Evolutionary conservation across 2,797 vertebrate species (phyloP).

Genomic region (Anguilla anguilla): DNA sequence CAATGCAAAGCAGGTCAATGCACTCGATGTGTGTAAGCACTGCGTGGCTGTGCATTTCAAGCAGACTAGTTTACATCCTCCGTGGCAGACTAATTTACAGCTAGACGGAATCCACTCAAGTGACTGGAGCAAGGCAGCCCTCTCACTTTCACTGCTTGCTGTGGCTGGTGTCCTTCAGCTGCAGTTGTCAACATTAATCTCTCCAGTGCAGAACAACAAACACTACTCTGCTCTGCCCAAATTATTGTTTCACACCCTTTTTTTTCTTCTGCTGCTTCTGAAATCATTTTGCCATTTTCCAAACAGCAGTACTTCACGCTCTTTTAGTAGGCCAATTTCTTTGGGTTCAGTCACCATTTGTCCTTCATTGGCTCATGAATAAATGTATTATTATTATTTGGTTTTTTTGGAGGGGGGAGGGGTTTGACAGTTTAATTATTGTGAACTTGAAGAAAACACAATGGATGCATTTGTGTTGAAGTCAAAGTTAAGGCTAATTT

Average conservation of each 20-base stretch:
- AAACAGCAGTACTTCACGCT: too few relatives aligned
- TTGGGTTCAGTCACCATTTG: background rate
- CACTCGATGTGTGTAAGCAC: background rate
- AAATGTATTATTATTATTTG: background rate
- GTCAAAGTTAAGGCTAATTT: too few relatives aligned
- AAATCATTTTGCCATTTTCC: background rate
- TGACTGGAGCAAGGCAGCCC: conserved; percentile 10
- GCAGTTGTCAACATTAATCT: background rate
- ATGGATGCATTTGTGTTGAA: too few relatives aligned
- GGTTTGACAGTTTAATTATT: too few relatives aligned
- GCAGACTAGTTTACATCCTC: conserved; percentile 19
- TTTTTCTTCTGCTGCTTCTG: background rate
- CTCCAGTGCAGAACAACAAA: background rate
- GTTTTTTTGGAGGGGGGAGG: too few relatives aligned
- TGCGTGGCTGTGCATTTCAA: background rate
- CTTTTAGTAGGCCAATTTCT: background rate
- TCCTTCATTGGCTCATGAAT: background rate
- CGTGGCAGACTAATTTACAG: conserved; percentile 17
- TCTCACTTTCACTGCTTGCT: conserved; percentile 10
- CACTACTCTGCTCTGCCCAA: background rate
- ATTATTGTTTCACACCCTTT: background rate
- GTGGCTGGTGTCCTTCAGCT: background rate
- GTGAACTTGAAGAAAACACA: too few relatives aligned
- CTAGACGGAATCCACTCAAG: conserved; percentile 12
- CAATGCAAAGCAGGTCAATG: background rate